Base-by-base conservation (phyloP, 1,140 invertebrate genomes). In the Pseudomyrmex pallidus region DNA sequence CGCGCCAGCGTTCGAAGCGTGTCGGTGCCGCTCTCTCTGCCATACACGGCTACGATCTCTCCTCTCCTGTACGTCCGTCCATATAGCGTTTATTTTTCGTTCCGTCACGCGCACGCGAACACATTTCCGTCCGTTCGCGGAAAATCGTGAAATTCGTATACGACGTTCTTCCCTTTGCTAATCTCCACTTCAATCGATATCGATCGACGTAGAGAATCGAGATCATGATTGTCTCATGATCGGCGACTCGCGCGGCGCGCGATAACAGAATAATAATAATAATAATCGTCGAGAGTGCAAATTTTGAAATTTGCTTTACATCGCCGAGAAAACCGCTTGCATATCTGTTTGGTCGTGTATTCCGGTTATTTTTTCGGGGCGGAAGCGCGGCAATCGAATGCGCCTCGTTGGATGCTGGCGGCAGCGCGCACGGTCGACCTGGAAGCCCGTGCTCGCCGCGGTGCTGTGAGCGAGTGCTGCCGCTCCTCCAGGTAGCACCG, bases 1-100 rank as follows among this genome's bases (percentile, higher is more conserved):
- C 86, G 90, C 91, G 90, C 89, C 88, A 89, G 89, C 91, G 87
- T 87, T 84, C 88, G 83, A 85, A 88, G 87, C 88, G 86, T 82
- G 63, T 91, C 89, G 86, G 62, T 88, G 84, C 52, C 61, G 64
- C 62, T 80, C 73, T 56, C 63, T 61, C 63, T 17, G 59, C 63
- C 56, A 20, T 46, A 22, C 61, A 46, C 50, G 73, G 59, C 63
- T 10, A 74, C 54, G n/a, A 86, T 56, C 22, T 73, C 25, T 13
- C 3, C 35, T 54, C 2, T 5, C 4, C 44, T 15, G 5, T 0
- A 46, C 68, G 68, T 35, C 13, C 52, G 13, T 57, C 46, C 48
- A 1, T 8, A 35, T 15, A 10, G 35, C 56, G 54, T 56, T 73
- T 15, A n/a, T 61, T 56, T 59, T 15, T 61, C n/a, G n/a, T 50